Base-by-base conservation (phyloP, 2,888 invertebrate species). In the Caenorhabditis panamensis region DNA sequence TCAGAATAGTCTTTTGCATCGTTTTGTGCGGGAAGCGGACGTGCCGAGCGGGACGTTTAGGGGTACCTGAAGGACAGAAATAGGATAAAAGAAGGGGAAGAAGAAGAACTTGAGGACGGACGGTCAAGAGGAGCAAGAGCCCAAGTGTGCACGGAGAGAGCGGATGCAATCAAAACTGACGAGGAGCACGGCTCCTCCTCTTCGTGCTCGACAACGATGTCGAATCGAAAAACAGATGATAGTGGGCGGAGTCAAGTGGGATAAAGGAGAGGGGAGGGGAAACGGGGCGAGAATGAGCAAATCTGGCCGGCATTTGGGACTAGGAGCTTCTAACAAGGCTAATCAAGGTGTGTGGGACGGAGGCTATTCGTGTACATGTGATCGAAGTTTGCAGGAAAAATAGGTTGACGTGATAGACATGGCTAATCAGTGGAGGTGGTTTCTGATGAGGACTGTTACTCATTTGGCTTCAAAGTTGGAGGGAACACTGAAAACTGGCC, bases 1-100 rank as follows among this genome's bases (percentile, higher is more conserved):
- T 56, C 28, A 77, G 41, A 36, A 64, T 51, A 18, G 54, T 64
- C 13, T 56, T 63, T 51, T 77, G 77, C 77, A 77, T 77, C 11
- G 47, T 58, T 61, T n/a, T n/a, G n/a, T n/a, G n/a, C 37, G 41
- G 41, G 26, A 51, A 49, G 56, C 37, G 54, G 61, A 47, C 56
- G 66, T 61, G 76, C 76, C 67, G 44, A 53, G 67, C 41, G 53
- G 58, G 36, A 53, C 62, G 53, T 62, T 59, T 20, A 54, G 64
- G 68, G 63, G 68, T 77, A 77, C 76, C 76, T 77, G 63, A n/a
- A n/a, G n/a, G n/a, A n/a, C n/a, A n/a, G n/a, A n/a, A n/a, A n/a
- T n/a, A n/a, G n/a, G n/a, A n/a, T n/a, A n/a, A n/a, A n/a, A 67
- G 62, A 51, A 53, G 41, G 26, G 64, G 58, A 59, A 31, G 36